Base-by-base conservation (phyloP, 92 coral and sea anemone species). In the Zoanthus gigantus region DNA sequence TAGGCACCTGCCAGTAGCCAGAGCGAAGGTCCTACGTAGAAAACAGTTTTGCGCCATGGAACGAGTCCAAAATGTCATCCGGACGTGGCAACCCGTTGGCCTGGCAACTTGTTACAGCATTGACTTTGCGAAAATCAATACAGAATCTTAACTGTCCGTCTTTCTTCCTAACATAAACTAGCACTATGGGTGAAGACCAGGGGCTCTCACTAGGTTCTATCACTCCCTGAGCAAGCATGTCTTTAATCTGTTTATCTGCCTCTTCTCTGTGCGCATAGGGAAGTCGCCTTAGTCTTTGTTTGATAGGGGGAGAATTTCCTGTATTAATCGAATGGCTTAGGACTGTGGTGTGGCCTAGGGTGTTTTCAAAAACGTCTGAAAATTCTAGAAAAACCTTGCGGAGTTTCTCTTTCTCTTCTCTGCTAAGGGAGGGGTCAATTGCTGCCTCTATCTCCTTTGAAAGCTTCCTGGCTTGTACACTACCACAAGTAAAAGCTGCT, bases 401-500 rank as follows among this genome's bases (percentile, higher is more conserved):
- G n/a, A 83, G 66, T 45, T 71, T 71, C 28, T 18, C 50, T 23
- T 83, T 83, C 45, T 83, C 87, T 69, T 69, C 34, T 2, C 76
- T 50, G 54, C 87, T 71, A n/a, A 71, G 87, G 15, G 87, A 67
- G 12, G 89, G 72, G 42, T 89, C 88, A 14, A 89, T 56, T 12
- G 56, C 65, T 44, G 88, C 81, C 66, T 89, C 92, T 29, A 89
- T 89, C 80, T 89, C 72, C 61, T 88, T 73, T n/a, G 90, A 47
- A 66, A 87, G n/a, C 52, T 46, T 61, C 9, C 71, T 58, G 45
- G 75, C 60, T 5, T 30, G 23, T 57, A 86, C 60, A 34, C 83
- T 75, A 44, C 69, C 73, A 63, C 84, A 85, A 16, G 53, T 77
- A 78, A 60, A 42, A 87, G n/a, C 46, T 31, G 76, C 46, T n/a